These are phyloP conservation scores for Maconellicoccus hirsutus DNA, from an alignment of 1,140 invertebrate species.

Conservation along the genomic window DNA sequence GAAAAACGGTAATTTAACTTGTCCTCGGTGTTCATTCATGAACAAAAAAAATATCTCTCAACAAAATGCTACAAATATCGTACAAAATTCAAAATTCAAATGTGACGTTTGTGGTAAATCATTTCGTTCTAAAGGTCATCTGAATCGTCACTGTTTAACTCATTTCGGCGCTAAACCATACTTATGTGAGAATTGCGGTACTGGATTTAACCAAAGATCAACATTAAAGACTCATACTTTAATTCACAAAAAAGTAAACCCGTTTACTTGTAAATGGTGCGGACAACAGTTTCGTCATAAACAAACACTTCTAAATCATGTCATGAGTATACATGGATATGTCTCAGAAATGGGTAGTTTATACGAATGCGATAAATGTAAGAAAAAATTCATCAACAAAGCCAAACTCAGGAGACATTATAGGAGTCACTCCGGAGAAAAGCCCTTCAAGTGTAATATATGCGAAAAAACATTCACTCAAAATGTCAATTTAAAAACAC, in stretches of 20 bases:
- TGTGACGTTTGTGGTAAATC: slow-evolving; percentile 14
- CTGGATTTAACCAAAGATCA: slow-evolving; percentile 39
- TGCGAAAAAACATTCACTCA: slow-evolving; percentile 26
- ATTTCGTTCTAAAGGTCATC: slow-evolving; percentile 21
- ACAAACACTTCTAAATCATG: slow-evolving; percentile 27
- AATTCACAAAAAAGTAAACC: slow-evolving; percentile 42
- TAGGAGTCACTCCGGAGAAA: slow-evolving; percentile 26
- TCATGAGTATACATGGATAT: slow-evolving; percentile 10
- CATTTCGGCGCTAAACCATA: slow-evolving; percentile 53
- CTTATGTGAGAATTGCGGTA: slow-evolving; percentile 44
- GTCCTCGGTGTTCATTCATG: not conserved
- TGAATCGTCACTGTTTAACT: slow-evolving; percentile 41
- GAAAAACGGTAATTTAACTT: not conserved
- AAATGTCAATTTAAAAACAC: not conserved
- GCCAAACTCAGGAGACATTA: slow-evolving; percentile 15
- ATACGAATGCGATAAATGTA: slow-evolving; percentile 16
- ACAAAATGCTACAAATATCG: not conserved
- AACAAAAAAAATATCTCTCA: not conserved
- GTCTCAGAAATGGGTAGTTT: not conserved
- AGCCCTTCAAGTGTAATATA: slow-evolving; percentile 27
- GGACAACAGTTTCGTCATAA: slow-evolving; percentile 39
- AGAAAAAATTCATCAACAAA: slow-evolving; percentile 13
- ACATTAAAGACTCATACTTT: slow-evolving; percentile 40
- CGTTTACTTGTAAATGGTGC: slow-evolving; percentile 40
- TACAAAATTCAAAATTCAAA: not conserved